Base-by-base conservation (phyloP, 2,888 invertebrate genomes). In the Entomobrya multifasciata region DNA sequence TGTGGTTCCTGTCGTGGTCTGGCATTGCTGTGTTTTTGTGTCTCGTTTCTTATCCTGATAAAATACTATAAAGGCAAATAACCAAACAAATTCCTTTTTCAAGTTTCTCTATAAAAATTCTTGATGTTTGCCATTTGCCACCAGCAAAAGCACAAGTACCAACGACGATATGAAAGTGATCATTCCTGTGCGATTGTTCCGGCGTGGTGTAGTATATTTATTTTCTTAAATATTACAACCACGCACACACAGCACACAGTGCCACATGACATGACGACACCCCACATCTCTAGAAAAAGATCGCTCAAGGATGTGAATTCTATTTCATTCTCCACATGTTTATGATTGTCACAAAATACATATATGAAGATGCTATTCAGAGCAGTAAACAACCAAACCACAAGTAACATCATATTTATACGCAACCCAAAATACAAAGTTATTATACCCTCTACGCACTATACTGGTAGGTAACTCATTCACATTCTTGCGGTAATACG, bases 331-430 rank as follows among this genome's bases (percentile, higher is more conserved):
- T 70, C 52, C 20, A 17, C 20, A 70, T 81, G 80, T 81, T 70
- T 36, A 81, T 41, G 55, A 81, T 55, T 81, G 57, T 81, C 80
- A 70, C 80, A 70, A 49, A 47, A 74, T 52, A 74, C 27, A 52
- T 30, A 27, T 70, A 20, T 11, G 8, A 22, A 49, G 6, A 67
- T 65, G 52, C 49, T 49, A 67, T 67, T 41, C 55, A 49, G 36
- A 55, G 17, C 67, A 67, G 1, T 20, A 67, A 44, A 4, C 22
- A 44, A 67, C 36, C n/a, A 2, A n/a, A 20, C n/a, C 67, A 27
- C 17, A 65, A n/a, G n/a, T n/a, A n/a, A n/a, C n/a, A n/a, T n/a
- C n/a, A n/a, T n/a, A n/a, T n/a, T n/a, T n/a, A n/a, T n/a, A n/a
- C 27, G 20, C 1, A 15, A 67, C 44, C 44, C 6, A 0, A 11